These are phyloP conservation scores for Hyles euphorbiae DNA, from an alignment of 1,140 invertebrate genomes.

Conservation along the genomic window DNA sequence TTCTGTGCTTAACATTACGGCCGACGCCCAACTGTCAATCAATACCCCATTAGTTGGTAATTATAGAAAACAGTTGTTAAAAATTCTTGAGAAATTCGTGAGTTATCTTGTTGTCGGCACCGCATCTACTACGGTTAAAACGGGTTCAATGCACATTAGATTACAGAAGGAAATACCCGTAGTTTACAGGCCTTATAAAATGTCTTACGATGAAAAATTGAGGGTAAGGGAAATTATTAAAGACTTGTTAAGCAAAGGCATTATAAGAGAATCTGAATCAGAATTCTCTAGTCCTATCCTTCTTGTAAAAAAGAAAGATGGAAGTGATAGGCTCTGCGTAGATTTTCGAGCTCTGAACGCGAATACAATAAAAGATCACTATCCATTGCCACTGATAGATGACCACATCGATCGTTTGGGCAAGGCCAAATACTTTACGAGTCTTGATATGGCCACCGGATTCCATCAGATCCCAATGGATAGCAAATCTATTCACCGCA, in stretches of 20 bases:
- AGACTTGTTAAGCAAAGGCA: constrained; percentile 38
- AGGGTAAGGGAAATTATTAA: constrained; percentile 40
- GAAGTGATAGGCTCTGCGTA: constrained; percentile 25
- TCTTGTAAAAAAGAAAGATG: constrained; percentile 32
- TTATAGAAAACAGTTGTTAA: no score
- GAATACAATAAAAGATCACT: constrained; percentile 23
- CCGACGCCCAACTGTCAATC: no score
- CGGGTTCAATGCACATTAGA: constrained; percentile 16
- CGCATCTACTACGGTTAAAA: constrained; percentile 15
- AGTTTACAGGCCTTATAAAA: constrained; percentile 29
- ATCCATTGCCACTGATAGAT: constrained; percentile 30
- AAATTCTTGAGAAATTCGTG: neutral
- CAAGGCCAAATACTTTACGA: constrained; percentile 17
- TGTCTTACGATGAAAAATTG: constrained; percentile 32
- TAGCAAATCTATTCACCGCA: constrained; percentile 1
- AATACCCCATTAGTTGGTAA: no score
- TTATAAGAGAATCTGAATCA: constrained; percentile 49
- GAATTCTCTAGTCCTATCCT: constrained; percentile 22
- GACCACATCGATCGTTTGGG: constrained; percentile 26
- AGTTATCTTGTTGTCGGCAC: constrained; percentile 14
- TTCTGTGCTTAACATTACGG: neutral
- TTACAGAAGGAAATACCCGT: constrained; percentile 8
- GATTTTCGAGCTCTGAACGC: constrained; percentile 26
- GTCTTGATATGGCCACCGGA: constrained; percentile 14
- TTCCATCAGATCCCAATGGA: constrained; percentile 12